These are phyloP conservation scores for Onchidella celtica DNA, from an alignment of 2,888 invertebrate genomes.

Conservation along the genomic window DNA sequence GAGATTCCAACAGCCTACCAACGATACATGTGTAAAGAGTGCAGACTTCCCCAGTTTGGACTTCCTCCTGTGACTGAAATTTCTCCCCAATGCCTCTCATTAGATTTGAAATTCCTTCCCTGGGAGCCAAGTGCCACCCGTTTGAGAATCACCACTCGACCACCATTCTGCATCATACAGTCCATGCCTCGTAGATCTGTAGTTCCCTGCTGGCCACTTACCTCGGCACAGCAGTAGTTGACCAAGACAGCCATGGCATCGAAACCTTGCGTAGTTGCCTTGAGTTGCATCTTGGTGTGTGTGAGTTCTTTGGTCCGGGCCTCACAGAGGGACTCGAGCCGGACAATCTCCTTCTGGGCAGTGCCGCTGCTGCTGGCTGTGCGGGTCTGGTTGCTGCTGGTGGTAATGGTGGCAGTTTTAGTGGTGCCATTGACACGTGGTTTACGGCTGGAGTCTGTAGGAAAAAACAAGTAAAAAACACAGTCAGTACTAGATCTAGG, in stretches of 20 bases:
- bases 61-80: too few species aligned
- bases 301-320: conserved; percentile 79
- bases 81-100: too few species aligned
- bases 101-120: too few species aligned
- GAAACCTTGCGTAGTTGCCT: conserved; percentile 85
- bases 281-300: conserved; percentile 76
- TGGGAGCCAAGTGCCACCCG: too few species aligned
- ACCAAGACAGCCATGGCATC: conserved; percentile 92
- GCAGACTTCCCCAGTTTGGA: too few species aligned
- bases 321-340: conserved; percentile 80
- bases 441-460: not conserved
- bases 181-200: too few species aligned
- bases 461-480: not conserved
- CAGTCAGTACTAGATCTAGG: too few species aligned
- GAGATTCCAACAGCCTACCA: too few species aligned
- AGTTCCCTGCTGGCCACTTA: too few species aligned
- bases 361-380: conserved; percentile 45
- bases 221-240: conserved; percentile 88
- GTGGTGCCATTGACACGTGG: conserved; percentile 5
- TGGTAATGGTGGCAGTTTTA: conserved; percentile 44
- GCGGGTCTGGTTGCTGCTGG: conserved; percentile 53
- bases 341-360: conserved; percentile 72
- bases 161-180: too few species aligned
- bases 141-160: too few species aligned
- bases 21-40: too few species aligned